Percentiles rank a stretch among this genome's conserved stretches.
phyloP scores from a whole-genome alignment of 2,113 vertebrate genomes.

The Oryzias celebensis region DNA sequence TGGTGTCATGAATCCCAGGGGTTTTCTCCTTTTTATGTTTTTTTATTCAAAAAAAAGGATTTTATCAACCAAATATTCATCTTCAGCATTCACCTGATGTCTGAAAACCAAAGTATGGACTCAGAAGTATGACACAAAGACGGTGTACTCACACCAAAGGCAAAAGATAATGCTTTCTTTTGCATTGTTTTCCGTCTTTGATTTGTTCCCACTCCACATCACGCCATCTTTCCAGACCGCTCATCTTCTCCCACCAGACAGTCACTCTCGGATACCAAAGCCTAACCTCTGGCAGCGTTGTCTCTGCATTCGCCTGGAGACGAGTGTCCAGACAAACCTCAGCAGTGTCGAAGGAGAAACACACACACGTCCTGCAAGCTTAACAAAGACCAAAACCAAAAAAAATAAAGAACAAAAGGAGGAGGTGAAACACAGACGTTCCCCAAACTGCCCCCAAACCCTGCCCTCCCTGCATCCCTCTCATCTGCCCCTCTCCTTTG shows the following conservation, averaged over 20 bases:
- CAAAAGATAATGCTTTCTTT: conserved; percentile 12
- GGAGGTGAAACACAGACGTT: conserved; percentile 53
- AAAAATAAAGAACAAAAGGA: conserved; percentile 58
- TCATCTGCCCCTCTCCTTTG: conserved; percentile 61
- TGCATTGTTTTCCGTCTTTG: conserved; percentile 45
- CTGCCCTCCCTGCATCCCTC: conserved; percentile 71
- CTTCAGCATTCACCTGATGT: background rate
- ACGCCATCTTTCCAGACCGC: conserved; percentile 53
- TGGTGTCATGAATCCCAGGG: no score
- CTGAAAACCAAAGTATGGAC: conserved; percentile 17
- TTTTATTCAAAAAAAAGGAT: background rate
- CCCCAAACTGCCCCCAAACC: conserved; percentile 60
- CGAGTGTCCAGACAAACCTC: conserved; percentile 76
- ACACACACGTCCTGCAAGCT: conserved; percentile 36
- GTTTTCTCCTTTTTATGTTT: background rate
- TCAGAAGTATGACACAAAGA: conserved; percentile 2
- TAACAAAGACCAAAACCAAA: conserved; percentile 61
- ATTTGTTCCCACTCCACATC: conserved; percentile 28
- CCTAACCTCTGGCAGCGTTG: conserved; percentile 60
- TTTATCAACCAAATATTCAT: background rate
- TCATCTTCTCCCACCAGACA: conserved; percentile 55
- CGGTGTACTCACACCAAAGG: conserved; percentile 8
- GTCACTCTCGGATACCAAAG: conserved; percentile 75
- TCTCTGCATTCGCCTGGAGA: conserved; percentile 64
- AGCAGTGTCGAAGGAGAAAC: conserved; percentile 65